These are phyloP conservation scores for Lapara coniferarum DNA, from an alignment of 2,888 invertebrate genomes.

Conservation along the genomic window DNA sequence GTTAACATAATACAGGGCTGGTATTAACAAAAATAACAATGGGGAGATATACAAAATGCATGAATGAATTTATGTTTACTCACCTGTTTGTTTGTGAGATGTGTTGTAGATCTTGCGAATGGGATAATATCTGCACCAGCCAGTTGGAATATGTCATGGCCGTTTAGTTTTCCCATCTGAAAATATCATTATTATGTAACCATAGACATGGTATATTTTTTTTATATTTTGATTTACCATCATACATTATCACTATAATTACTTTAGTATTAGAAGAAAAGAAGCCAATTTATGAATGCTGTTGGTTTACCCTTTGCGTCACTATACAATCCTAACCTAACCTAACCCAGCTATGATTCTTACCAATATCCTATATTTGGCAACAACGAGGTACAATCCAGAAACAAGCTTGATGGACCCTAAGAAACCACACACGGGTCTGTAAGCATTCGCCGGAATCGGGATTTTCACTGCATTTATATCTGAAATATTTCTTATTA, in stretches of 20 bases:
- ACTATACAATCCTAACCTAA: too few relatives aligned
- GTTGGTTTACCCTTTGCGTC: too few relatives aligned
- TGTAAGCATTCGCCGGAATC: conserved; percentile 72
- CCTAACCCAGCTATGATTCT: conserved; percentile 30
- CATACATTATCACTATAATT: too few relatives aligned
- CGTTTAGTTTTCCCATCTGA: conserved; percentile 91
- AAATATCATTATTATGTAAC: conserved; percentile 26
- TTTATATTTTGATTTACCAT: too few relatives aligned
- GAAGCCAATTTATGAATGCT: too few relatives aligned
- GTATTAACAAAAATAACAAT: too few relatives aligned
- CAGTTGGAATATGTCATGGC: conserved; percentile 90
- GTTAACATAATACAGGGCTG: too few relatives aligned
- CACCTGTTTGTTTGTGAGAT: conserved; percentile 92
- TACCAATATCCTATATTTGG: conserved; percentile 89
- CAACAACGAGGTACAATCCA: conserved; percentile 94
- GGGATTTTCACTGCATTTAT: conserved; percentile 69
- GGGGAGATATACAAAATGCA: too few relatives aligned
- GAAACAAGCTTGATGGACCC: conserved; percentile 93
- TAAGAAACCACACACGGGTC: conserved; percentile 93
- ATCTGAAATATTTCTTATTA: conserved; percentile 32
- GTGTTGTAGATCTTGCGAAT: conserved; percentile 92
- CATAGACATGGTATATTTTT: too few relatives aligned
- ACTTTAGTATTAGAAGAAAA: too few relatives aligned
- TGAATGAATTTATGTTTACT: conserved; percentile 4
- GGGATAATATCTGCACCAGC: conserved; percentile 93